Conservation (phyloP, 1,140 invertebrate genomes). For the Lutraria rhynchaena region DNA sequence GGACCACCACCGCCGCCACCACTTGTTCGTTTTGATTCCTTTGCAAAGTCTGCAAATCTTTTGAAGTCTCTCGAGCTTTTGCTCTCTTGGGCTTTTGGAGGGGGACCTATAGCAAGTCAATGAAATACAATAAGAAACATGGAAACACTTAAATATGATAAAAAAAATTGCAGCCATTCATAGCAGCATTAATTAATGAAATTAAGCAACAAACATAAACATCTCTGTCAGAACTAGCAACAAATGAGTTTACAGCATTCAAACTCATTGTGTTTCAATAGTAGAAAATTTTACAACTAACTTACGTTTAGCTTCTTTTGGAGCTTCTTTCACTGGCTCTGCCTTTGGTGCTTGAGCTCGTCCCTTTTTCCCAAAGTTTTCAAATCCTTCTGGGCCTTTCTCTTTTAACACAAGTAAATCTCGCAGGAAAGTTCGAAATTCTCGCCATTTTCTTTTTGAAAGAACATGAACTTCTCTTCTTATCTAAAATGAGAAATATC, state of each 20-base stretch:
- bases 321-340: conserved; percentile 20
- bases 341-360: conserved; percentile 65
- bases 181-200: too few relatives aligned
- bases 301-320: conserved; percentile 43
- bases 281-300: neutral
- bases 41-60: too few relatives aligned
- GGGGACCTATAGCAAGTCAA: too few relatives aligned
- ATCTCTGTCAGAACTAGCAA: neutral
- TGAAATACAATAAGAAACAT: neutral
- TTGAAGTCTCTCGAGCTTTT: too few relatives aligned
- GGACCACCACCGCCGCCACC: too few relatives aligned
- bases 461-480: conserved; percentile 60
- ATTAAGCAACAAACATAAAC: neutral
- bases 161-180: conserved; percentile 38
- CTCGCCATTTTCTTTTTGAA: conserved; percentile 50
- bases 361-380: conserved; percentile 90
- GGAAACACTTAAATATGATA: conserved; percentile 52
- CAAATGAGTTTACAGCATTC: conserved; percentile 37
- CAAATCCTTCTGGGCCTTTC: conserved; percentile 91
- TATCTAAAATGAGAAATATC: conserved; percentile 49
- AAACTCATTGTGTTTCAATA: neutral
- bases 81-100: too few relatives aligned
- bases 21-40: too few relatives aligned
- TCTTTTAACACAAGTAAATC: conserved; percentile 66
- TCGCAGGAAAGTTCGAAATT: conserved; percentile 57